phyloP scores from a whole-genome alignment of 2,888 invertebrate genomes.

The Euzetes globulus region DNA sequence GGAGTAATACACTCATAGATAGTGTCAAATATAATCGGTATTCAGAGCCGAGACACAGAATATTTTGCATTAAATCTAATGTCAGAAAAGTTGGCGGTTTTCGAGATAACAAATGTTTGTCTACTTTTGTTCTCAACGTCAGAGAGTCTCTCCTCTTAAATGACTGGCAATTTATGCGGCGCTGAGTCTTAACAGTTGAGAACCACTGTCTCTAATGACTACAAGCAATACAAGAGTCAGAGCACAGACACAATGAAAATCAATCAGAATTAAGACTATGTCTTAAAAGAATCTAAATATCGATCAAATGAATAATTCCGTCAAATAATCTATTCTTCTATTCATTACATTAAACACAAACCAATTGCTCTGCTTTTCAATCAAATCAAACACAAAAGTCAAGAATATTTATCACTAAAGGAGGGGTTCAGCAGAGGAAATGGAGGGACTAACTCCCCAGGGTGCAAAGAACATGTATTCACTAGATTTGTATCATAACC shows the following conservation, averaged over 20 bases:
- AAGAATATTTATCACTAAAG: no score
- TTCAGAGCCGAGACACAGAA: neutral
- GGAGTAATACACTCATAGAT: neutral
- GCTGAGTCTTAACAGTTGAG: neutral
- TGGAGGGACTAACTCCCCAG: neutral
- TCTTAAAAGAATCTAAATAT: slow-evolving; percentile 1
- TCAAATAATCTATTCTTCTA: neutral
- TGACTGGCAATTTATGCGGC: slow-evolving; percentile 24
- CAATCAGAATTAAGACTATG: slow-evolving; percentile 23
- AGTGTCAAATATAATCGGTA: slow-evolving; percentile 14
- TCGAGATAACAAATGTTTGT: slow-evolving; percentile 17
- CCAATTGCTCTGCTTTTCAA: neutral
- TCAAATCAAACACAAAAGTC: neutral
- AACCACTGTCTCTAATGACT: neutral
- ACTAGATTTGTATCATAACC: neutral
- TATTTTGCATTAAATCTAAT: neutral
- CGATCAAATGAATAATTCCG: slow-evolving; percentile 20
- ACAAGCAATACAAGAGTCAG: neutral
- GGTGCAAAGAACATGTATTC: neutral
- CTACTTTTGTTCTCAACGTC: slow-evolving; percentile 2
- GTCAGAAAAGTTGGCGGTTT: slow-evolving; percentile 19
- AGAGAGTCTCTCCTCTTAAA: neutral
- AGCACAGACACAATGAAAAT: slow-evolving; percentile 6
- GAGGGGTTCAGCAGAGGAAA: no score
- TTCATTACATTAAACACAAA: neutral